phyloP scores from a whole-genome alignment of 2,113 vertebrate species.

The Hoplias malabaricus region DNA sequence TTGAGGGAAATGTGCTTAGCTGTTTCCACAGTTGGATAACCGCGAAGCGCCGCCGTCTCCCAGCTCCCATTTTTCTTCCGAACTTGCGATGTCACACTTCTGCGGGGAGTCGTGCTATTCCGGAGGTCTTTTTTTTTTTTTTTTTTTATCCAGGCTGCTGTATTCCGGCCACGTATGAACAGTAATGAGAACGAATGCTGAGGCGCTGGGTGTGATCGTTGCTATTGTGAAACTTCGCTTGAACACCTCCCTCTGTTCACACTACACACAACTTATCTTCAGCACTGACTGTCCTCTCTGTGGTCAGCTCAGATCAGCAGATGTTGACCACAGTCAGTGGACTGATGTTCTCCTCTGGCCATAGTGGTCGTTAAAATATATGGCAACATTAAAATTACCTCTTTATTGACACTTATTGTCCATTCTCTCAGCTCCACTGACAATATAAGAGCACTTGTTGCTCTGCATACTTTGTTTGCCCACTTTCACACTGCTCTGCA shows the following conservation, averaged over 20 bases:
- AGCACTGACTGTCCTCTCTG: not conserved
- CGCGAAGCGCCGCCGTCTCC: conserved; percentile 44
- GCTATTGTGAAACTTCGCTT: conserved; percentile 12
- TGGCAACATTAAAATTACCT: no score
- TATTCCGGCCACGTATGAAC: conserved; percentile 66
- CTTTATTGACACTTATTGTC: no score
- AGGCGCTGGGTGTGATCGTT: conserved; percentile 50
- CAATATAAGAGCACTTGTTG: no score
- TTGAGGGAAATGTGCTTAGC: conserved; percentile 71
- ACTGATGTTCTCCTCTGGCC: no score
- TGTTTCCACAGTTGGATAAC: conserved; percentile 74
- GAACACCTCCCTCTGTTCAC: conserved; percentile 4
- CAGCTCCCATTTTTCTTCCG: conserved; percentile 50
- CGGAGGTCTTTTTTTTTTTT: conserved; percentile 42
- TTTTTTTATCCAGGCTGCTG: no score
- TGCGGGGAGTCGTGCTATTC: conserved; percentile 58
- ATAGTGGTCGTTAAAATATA: no score
- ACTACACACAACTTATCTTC: conserved; percentile 45
- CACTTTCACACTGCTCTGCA: no score
- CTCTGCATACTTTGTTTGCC: no score
- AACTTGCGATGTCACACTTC: conserved; percentile 70
- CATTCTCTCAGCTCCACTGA: no score
- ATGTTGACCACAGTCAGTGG: no score
- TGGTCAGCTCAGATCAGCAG: no score
- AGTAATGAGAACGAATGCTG: conserved; percentile 73